Evolutionary conservation across 2,797 vertebrate genomes (phyloP), one percentile per base, ranked within the genome.

Genomic region (Schizopygopsis malacanthus): DNA sequence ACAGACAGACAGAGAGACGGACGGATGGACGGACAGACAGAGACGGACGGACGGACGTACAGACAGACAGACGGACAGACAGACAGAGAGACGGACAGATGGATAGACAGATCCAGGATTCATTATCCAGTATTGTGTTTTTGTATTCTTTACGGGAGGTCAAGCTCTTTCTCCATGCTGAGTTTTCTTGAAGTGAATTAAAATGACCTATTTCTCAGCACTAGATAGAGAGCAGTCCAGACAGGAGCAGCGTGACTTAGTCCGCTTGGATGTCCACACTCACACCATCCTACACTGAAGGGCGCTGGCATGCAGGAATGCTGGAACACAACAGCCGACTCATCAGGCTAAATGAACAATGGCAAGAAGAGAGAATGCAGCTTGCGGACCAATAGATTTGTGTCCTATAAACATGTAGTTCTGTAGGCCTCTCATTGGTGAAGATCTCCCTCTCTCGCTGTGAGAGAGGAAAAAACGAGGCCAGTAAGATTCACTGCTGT

Each of bases 211-310:
- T 81, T 85, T 89, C 33, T 72, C 50, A 88, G 50, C 10, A 45
- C 33, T 43, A 71, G 88, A 90, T 84, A 43, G 43, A 90, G 39
- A 88, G 65, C 63, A 73, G 52, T 45, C 43, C 67, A 79, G 89
- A 89, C 90, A 88, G 85, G 73, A 70, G 69, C 73, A 71, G 82
- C 39, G 79, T 89, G 90, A 91, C 77, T 86, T 86, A 86, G 79
- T 83, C 76, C 43, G 50, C 86, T 82, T 16, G 50, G 80, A 84
- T 88, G 71, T 81, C 87, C 73, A 84, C 79, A 87, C 86, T 87
- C 85, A 79, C 76, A 89, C 81, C 47, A n/a, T 79, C 22, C 54
- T 52, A 20, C 28, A 52, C 43, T 45, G 39, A 43, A 76, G 77
- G 71, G 45, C 79, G 67, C 79, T 79, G 67, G 61, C 16, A 25